Conservation (phyloP, 1,140 invertebrate species). For the Amyelois transitella region DNA sequence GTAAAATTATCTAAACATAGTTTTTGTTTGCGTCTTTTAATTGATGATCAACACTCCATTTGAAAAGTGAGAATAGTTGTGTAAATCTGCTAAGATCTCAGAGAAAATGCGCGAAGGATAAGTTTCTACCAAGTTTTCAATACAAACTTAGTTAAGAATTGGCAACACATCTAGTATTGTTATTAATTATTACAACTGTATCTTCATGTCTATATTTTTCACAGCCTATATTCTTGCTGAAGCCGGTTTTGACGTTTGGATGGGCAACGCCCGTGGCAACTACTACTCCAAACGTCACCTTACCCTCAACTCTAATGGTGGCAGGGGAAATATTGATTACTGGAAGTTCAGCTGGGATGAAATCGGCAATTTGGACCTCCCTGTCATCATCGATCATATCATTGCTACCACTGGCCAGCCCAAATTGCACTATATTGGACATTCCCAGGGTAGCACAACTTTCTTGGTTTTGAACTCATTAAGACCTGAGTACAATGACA, state of each 20-base stretch:
- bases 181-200: no score
- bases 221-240: slow-evolving; percentile 28
- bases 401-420: slow-evolving; percentile 62
- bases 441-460: slow-evolving; percentile 74
- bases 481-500: slow-evolving; percentile 76
- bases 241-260: slow-evolving; percentile 80
- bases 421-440: slow-evolving; percentile 70
- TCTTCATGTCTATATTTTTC: no score
- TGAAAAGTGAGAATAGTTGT: no score
- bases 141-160: no score
- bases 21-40: no score
- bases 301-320: slow-evolving; percentile 44
- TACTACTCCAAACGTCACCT: slow-evolving; percentile 77
- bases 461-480: slow-evolving; percentile 77
- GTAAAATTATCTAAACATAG: no score
- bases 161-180: no score
- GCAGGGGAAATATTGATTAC: slow-evolving; percentile 51
- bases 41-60: no score
- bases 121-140: no score
- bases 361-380: slow-evolving; percentile 77
- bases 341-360: slow-evolving; percentile 78
- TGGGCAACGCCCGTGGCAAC: slow-evolving; percentile 81
- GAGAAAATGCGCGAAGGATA: no score
- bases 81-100: no score
- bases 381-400: slow-evolving; percentile 79